Conservation (phyloP, 2,888 invertebrate species). For the Schizotus pectinicornis region DNA sequence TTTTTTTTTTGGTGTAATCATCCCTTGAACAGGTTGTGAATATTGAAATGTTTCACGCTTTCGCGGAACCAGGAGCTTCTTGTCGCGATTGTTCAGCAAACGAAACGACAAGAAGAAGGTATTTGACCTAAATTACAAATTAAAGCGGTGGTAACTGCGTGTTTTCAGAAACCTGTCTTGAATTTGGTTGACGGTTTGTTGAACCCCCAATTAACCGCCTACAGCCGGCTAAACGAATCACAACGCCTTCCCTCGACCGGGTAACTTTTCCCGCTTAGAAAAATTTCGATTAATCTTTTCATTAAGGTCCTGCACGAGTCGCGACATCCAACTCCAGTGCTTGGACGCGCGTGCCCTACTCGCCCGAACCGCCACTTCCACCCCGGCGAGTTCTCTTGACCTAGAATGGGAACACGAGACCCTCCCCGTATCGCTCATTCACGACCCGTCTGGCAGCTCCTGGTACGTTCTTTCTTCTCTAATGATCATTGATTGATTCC, state of each 20-base stretch:
- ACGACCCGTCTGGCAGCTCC: slow-evolving; percentile 55
- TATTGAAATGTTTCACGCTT: slow-evolving; percentile 42
- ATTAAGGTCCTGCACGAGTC: slow-evolving; percentile 51
- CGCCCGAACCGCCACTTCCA: slow-evolving; percentile 58
- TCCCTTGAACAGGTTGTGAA: slow-evolving; percentile 7
- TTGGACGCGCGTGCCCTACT: slow-evolving; percentile 64
- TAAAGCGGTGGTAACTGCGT: not conserved
- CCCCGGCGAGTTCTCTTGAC: slow-evolving; percentile 72
- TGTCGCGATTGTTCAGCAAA: slow-evolving; percentile 52
- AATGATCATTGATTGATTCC: slow-evolving; percentile 4
- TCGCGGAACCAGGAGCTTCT: slow-evolving; percentile 46
- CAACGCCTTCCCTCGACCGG: slow-evolving; percentile 53
- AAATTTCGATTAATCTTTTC: not conserved
- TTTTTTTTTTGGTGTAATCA: slow-evolving; percentile 8
- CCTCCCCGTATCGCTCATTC: slow-evolving; percentile 51
- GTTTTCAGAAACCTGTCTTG: slow-evolving; percentile 53
- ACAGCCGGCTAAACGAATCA: slow-evolving; percentile 56
- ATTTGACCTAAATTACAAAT: slow-evolving; percentile 22
- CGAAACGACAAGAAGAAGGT: slow-evolving; percentile 51
- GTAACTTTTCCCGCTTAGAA: slow-evolving; percentile 34
- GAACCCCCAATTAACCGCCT: slow-evolving; percentile 51
- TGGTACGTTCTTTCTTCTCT: slow-evolving; percentile 45
- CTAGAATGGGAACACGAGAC: slow-evolving; percentile 76
- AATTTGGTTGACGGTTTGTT: slow-evolving; percentile 56
- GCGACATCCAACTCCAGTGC: slow-evolving; percentile 66